Base-by-base conservation (phyloP, 1,140 invertebrate species). In the Drosophila tropicalis region DNA sequence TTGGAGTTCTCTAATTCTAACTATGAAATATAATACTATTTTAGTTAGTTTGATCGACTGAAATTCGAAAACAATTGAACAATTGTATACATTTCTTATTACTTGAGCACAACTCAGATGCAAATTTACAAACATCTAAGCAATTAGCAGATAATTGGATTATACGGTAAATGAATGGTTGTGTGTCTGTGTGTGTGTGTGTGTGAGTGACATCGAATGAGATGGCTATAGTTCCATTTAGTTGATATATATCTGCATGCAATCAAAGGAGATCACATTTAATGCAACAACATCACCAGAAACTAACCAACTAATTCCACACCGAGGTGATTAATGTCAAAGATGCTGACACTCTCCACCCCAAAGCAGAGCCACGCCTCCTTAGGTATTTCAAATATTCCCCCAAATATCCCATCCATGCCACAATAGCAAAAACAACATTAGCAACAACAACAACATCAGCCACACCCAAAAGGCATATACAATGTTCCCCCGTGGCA, bases 401-500 rank as follows among this genome's bases (percentile, higher is more conserved):
- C 47, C 22, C 19, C 19, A 25, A 55, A 25, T 29, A 55, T 13
- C 19, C 51, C 10, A 58, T n/a, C n/a, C 12, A 58, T 54, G 64
- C 41, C 34, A 39, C 36, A 65, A 29, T 6, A 29, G 29, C 29
- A 25, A 25, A 25, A 25, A 22, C 19, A 56, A 29, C 62, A 51
- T n/a, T n/a, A n/a, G 15, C 36, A 56, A n/a, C 61, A 64, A 25
- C 36, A 56, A 29, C 62, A 51, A 15, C 15, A 12, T 9, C 17
- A 22, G 58, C 9, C 39, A 15, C 44, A 25, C 36, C n/a, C 40
- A 15, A 29, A 15, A 17, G 41, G n/a, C 64, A 67, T 51, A 54
- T 62, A 75, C 51, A 64, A 47, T 44, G 36, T 67, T 32, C 25
- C 47, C 57, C 64, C 60, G 39, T 29, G 71, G 71, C 72, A 75